These are phyloP conservation scores for Brachypodius melanocephalos DNA, from an alignment of 2,113 vertebrate genomes.

Conservation along the genomic window DNA sequence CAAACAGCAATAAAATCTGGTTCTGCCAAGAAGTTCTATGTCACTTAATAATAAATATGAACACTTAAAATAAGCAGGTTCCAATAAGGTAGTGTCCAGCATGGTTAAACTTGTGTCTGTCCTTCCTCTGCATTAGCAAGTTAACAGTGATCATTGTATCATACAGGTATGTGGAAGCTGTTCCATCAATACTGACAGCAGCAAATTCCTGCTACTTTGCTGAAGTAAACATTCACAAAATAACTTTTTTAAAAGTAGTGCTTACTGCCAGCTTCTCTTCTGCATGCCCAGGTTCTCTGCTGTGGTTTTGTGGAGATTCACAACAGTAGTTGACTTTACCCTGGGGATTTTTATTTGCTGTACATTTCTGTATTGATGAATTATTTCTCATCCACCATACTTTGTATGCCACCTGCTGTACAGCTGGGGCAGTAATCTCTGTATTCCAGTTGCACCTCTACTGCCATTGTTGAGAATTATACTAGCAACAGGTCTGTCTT, in stretches of 20 bases:
- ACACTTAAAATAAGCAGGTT: background rate
- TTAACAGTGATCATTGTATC: background rate
- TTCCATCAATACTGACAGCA: background rate
- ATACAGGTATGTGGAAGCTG: background rate
- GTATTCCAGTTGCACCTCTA: background rate
- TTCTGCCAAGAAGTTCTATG: background rate
- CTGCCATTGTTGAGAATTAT: background rate
- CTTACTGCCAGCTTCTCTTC: background rate
- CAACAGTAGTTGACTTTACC: background rate
- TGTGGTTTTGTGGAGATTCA: background rate
- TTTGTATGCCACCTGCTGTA: conserved; percentile 43
- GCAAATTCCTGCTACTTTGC: background rate
- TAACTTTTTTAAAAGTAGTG: background rate
- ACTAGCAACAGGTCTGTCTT: background rate
- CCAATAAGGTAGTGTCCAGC: background rate
- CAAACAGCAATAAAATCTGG: background rate
- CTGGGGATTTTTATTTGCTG: background rate
- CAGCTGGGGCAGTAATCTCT: background rate
- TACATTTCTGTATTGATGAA: background rate
- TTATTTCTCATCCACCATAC: background rate
- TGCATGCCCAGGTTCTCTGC: background rate
- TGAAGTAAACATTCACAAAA: background rate
- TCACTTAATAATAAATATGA: background rate
- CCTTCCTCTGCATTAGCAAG: background rate
- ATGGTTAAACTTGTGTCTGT: background rate